These are phyloP conservation scores for Hyles vespertilio DNA, from an alignment of 1,140 invertebrate genomes.

Conservation along the genomic window DNA sequence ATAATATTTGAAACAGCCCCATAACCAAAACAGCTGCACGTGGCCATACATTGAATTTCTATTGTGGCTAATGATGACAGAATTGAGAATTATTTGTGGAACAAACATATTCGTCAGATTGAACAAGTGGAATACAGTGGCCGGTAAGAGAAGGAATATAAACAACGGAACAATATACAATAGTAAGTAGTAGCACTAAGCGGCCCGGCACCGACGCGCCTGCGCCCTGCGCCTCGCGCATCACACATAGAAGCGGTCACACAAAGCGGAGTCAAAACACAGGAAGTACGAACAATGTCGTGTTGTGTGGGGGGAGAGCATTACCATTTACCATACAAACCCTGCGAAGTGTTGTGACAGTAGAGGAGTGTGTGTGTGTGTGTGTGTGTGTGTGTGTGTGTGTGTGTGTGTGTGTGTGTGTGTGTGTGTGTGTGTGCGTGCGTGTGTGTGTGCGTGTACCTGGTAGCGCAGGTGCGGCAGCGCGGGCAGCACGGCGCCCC, in stretches of 20 bases:
- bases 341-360: neutral
- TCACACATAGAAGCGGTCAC: no score
- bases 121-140: no score
- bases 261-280: no score
- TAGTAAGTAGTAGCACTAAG: no score
- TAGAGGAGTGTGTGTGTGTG: neutral
- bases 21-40: conserved; percentile 1
- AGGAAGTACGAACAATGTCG: neutral
- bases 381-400: neutral
- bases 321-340: neutral
- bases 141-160: no score
- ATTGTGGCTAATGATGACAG: no score
- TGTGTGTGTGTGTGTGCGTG: conserved; percentile 1
- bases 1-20: no score
- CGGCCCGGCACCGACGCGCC: no score
- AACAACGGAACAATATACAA: no score
- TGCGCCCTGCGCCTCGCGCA: no score
- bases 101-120: no score
- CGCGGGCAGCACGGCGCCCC: conserved; percentile 55
- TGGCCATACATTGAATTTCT: conserved; percentile 1
- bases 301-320: neutral
- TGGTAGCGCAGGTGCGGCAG: conserved; percentile 58
- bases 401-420: neutral
- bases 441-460: conserved; percentile 31
- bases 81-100: no score